These are phyloP conservation scores for Cephus pulcher DNA, from an alignment of 2,888 invertebrate species.

Conservation along the genomic window DNA sequence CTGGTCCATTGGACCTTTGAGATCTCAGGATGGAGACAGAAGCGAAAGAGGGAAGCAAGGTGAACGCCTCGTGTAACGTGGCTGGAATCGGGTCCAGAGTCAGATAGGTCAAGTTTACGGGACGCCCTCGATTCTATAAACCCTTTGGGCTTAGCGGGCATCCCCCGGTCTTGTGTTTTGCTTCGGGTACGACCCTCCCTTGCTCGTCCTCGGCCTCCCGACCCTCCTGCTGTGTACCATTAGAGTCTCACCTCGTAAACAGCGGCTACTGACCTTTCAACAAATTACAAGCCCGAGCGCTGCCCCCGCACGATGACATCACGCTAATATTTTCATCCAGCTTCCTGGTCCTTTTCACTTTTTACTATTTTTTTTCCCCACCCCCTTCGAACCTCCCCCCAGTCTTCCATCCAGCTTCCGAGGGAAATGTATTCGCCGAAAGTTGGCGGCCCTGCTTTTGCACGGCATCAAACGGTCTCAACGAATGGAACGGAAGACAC, in stretches of 20 bases:
- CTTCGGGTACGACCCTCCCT: conserved; percentile 34
- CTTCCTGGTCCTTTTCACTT: conserved; percentile 18
- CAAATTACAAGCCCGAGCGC: conserved; percentile 23
- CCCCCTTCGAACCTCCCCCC: conserved; percentile 17
- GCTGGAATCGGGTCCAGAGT: conserved; percentile 4
- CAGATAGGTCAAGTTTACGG: conserved; percentile 61
- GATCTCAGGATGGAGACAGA: not conserved
- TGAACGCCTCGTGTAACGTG: not conserved
- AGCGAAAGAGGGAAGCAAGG: not conserved
- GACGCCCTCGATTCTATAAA: conserved; percentile 56
- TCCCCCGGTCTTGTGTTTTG: conserved; percentile 54
- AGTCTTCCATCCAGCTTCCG: not conserved
- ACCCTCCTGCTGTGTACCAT: conserved; percentile 50
- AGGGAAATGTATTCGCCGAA: not conserved
- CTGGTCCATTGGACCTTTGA: not conserved
- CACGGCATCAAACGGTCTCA: not conserved
- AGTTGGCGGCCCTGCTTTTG: not conserved
- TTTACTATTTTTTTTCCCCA: conserved; percentile 20
- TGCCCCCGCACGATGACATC: conserved; percentile 3
- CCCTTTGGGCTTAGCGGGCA: conserved; percentile 59
- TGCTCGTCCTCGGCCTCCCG: conserved; percentile 33
- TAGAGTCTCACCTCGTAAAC: conserved; percentile 41
- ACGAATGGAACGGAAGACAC: not conserved
- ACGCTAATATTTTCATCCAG: conserved; percentile 21
- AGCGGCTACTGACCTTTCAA: conserved; percentile 47